Percentiles rank a stretch among this genome's conserved stretches.
phyloP scores from a whole-genome alignment of 2,113 vertebrate species.

The Melierax canorus region DNA sequence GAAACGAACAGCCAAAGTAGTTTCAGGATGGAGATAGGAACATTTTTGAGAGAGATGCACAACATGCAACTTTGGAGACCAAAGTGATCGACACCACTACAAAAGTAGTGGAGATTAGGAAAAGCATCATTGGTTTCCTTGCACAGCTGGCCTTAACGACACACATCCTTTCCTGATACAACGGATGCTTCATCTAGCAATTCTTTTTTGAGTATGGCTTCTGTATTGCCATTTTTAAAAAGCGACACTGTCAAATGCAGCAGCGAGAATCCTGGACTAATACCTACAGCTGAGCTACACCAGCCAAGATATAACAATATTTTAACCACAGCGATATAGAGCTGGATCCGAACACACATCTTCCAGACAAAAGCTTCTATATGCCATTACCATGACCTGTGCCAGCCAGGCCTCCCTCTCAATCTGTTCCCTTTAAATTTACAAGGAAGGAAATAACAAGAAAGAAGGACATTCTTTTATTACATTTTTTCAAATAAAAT shows the following conservation, averaged over 20 bases:
- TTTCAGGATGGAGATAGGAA: background rate
- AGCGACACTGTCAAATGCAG: background rate
- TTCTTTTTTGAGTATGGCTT: background rate
- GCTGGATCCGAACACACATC: background rate
- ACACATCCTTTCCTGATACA: fast-evolving
- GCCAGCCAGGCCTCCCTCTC: conserved; percentile 28
- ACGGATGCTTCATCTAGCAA: background rate
- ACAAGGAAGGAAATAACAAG: conserved; percentile 57
- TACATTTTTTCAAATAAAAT: conserved; percentile 68
- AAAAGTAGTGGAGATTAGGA: background rate
- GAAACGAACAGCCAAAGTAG: background rate
- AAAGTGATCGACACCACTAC: background rate
- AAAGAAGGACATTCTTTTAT: conserved; percentile 63
- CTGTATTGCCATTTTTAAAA: background rate
- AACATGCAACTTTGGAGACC: background rate
- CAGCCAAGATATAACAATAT: background rate
- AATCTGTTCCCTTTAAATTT: conserved; percentile 62
- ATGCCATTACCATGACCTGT: conserved; percentile 16
- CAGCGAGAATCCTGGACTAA: background rate
- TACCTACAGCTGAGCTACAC: background rate
- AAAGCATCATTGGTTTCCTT: background rate
- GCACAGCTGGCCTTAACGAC: background rate
- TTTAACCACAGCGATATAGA: background rate
- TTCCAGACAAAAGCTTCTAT: conserved; percentile 35
- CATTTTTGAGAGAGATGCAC: background rate